A percentile compares a stretch with the other conserved stretches of the same genome.
These are phyloP conservation scores for Promerops cafer DNA, from an alignment of 2,113 vertebrate genomes.

Conservation along the genomic window DNA sequence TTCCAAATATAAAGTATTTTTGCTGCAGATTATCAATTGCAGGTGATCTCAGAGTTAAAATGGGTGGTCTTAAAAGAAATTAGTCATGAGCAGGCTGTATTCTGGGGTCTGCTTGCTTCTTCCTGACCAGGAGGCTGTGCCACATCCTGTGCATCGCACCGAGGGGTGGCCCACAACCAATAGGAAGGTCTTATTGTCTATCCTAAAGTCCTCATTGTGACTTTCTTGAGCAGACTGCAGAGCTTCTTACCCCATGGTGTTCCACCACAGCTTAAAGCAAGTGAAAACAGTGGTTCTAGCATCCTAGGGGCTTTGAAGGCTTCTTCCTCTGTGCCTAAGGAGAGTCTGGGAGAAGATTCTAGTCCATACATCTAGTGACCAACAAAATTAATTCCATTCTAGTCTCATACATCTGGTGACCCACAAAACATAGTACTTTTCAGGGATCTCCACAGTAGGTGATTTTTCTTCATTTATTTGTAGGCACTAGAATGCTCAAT, in stretches of 20 bases:
- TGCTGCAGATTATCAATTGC: background rate
- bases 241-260: background rate
- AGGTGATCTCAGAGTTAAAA: background rate
- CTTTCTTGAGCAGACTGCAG: background rate
- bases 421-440: background rate
- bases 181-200: background rate
- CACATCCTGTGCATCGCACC: accelerated
- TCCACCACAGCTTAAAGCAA: background rate
- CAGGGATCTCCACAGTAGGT: background rate
- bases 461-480: background rate
- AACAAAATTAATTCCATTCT: background rate
- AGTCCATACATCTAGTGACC: background rate
- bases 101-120: accelerated
- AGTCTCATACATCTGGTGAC: background rate
- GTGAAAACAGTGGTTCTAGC: background rate
- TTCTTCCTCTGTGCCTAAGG: background rate
- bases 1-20: background rate
- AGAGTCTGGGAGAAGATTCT: background rate
- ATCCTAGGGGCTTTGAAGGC: background rate
- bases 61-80: background rate
- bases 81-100: background rate
- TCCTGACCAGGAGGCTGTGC: background rate
- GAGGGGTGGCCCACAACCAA: accelerated
- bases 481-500: background rate
- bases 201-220: background rate